A percentile compares a stretch with the other conserved stretches of the same genome.
These are phyloP conservation scores for Bettongia penicillata DNA, from an alignment of 2,113 vertebrate species.

Conservation along the genomic window DNA sequence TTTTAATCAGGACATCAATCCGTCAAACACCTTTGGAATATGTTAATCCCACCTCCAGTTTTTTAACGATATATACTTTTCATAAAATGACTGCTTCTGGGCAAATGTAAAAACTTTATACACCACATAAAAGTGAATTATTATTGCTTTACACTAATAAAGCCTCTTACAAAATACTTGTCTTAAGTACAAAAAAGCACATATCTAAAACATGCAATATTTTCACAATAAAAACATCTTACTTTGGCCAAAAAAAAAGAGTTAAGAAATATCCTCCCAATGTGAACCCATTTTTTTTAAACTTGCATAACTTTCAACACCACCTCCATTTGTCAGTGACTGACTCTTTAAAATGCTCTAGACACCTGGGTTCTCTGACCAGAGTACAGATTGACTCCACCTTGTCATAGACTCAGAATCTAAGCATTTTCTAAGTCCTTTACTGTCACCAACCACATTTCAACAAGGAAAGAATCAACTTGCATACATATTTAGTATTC, in stretches of 20 bases:
- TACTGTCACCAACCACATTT: constrained; percentile 49
- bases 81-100: not conserved
- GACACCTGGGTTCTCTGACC: constrained; percentile 38
- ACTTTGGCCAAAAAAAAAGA: not conserved
- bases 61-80: not conserved
- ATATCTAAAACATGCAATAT: not conserved
- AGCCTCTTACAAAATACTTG: not conserved
- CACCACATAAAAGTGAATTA: not conserved
- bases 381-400: not conserved
- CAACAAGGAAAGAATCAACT: constrained; percentile 31
- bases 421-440: constrained; percentile 35
- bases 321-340: not conserved
- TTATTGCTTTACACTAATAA: constrained; percentile 1
- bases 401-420: constrained; percentile 36
- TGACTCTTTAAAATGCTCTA: constrained; percentile 26
- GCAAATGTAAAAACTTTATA: constrained; percentile 1
- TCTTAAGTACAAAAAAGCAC: not conserved
- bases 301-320: not conserved
- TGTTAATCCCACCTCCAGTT: not conserved
- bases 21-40: constrained; percentile 2
- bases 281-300: not conserved
- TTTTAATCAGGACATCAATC: constrained; percentile 3
- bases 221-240: not conserved
- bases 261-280: not conserved
- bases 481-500: constrained; percentile 11